phyloP scores from a whole-genome alignment of 2,797 vertebrate species.

The Heliangelus exortis region DNA sequence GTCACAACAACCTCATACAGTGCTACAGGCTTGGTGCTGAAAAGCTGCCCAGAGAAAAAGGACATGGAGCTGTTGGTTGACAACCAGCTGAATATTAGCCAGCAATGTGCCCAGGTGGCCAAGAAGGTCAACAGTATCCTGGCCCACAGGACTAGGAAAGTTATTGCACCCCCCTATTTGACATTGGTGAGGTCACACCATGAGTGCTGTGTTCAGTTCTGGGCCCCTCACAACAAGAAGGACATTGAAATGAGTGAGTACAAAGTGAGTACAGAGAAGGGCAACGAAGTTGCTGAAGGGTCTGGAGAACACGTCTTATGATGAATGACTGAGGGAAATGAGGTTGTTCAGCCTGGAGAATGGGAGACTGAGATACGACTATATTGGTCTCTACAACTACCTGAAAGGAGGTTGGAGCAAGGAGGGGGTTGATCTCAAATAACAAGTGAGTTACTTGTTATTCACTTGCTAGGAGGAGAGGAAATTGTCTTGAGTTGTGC shows the following conservation, averaged over 20 bases:
- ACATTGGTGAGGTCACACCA: not conserved
- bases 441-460: too few relatives aligned
- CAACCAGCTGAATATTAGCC: rapidly evolving
- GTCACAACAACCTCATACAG: not conserved
- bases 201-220: not conserved
- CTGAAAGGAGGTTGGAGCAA: not conserved
- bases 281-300: not conserved
- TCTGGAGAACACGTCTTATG: not conserved
- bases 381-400: too few relatives aligned
- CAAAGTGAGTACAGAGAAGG: not conserved
- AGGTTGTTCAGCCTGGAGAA: too few relatives aligned
- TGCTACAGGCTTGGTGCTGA: rapidly evolving
- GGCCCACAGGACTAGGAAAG: not conserved
- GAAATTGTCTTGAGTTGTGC: too few relatives aligned
- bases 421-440: not conserved
- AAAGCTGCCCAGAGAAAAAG: rapidly evolving
- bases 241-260: not conserved
- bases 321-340: not conserved
- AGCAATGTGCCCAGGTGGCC: not conserved
- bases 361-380: too few relatives aligned
- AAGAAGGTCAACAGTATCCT: not conserved
- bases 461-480: not conserved
- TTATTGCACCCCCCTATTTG: rapidly evolving
- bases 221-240: not conserved
- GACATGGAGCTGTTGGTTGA: rapidly evolving